Percentiles rank a stretch among this genome's conserved stretches.
Conservation (phyloP, 2,888 invertebrate genomes). For the Coecobrya sp. region DNA sequence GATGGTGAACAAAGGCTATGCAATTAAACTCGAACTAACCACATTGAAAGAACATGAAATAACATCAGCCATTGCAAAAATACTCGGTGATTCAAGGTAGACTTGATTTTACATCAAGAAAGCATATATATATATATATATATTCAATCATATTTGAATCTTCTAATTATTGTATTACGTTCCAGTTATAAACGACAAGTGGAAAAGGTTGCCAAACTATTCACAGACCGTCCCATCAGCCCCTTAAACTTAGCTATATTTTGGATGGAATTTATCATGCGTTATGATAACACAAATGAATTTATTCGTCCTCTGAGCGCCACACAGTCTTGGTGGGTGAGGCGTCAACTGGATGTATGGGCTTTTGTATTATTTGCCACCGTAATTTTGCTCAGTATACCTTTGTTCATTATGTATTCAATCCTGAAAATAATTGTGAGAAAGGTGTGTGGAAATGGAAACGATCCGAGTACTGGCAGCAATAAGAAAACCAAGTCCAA, state of each 20-base stretch:
- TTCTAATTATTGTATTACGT: too few species aligned
- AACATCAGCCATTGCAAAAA: slow-evolving; percentile 69
- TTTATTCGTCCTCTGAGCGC: slow-evolving; percentile 56
- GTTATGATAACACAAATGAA: slow-evolving; percentile 48
- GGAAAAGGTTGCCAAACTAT: slow-evolving; percentile 14
- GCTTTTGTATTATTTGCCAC: slow-evolving; percentile 46
- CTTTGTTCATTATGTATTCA: background rate
- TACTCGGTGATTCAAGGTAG: slow-evolving; percentile 78
- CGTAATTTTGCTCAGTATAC: background rate
- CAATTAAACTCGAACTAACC: slow-evolving; percentile 79
- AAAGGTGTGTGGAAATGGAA: background rate
- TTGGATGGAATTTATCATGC: slow-evolving; percentile 67
- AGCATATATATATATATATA: too few species aligned
- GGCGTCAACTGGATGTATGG: slow-evolving; percentile 71
- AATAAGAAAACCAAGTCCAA: background rate
- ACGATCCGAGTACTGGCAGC: background rate
- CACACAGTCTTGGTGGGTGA: slow-evolving; percentile 70
- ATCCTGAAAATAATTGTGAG: background rate
- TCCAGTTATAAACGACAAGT: slow-evolving; percentile 70
- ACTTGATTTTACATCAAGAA: too few species aligned
- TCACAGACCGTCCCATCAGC: slow-evolving; percentile 52
- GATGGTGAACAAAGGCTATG: slow-evolving; percentile 68
- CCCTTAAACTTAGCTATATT: slow-evolving; percentile 61
- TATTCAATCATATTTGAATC: background rate
- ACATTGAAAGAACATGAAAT: slow-evolving; percentile 71